Conservation (phyloP, 2,797 vertebrate species). For the Somateria mollissima region DNA sequence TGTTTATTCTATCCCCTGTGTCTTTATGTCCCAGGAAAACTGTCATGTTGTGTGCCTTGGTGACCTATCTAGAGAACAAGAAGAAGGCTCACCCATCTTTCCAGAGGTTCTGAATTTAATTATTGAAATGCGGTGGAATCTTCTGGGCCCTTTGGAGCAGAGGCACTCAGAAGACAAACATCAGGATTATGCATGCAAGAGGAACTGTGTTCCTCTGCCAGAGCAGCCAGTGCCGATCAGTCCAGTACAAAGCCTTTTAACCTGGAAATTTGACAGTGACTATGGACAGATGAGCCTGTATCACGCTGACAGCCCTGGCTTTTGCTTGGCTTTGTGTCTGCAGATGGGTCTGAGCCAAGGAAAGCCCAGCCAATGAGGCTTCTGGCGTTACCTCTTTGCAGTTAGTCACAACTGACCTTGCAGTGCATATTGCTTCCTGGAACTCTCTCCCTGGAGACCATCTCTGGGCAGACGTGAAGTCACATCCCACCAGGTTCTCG, state of each 20-base stretch:
- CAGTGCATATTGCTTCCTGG: background rate
- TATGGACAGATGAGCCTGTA: background rate
- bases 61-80: background rate
- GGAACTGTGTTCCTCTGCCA: background rate
- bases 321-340: background rate
- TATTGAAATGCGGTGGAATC: background rate
- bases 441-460: background rate
- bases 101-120: background rate
- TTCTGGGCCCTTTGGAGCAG: background rate
- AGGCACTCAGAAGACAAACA: background rate
- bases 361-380: background rate
- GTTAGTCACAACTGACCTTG: background rate
- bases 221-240: background rate
- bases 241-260: background rate
- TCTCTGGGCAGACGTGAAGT: background rate
- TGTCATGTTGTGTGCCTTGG: background rate
- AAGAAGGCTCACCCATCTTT: background rate
- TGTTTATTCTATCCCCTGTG: background rate
- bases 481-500: background rate
- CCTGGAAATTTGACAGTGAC: background rate
- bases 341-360: slow-evolving; percentile 34
- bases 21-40: background rate
- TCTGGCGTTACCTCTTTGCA: background rate
- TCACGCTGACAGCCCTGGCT: slow-evolving; percentile 3
- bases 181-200: background rate